Base-by-base conservation (phyloP, 2,888 invertebrate species). In the Pedicia rivosa region DNA sequence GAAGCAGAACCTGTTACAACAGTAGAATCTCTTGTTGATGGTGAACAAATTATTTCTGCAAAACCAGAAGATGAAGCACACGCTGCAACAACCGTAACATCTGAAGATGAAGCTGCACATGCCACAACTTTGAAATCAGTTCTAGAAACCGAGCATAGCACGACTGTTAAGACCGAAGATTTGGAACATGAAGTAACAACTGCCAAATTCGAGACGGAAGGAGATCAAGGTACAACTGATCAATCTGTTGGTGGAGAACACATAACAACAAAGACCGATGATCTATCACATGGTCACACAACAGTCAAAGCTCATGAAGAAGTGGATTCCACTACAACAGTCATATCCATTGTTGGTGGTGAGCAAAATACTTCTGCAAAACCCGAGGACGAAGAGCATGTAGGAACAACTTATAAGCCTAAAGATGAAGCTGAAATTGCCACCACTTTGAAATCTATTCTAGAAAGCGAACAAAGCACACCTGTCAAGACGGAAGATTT, bases 1-100 rank as follows among this genome's bases (percentile, higher is more conserved):
- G 26, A 27, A 17, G 10, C n/a, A 16, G 39, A 39, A 35, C 36
- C 41, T 25, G 42, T 40, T 5, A 24, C 24, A 5, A 3, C 24
- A 24, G 8, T 10, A 24, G 24, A 5, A 24, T n/a, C 24, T 10
- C 8, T 24, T 24, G 24, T 7, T 10, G 24, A 24, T 10, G n/a
- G 24, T 24, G 24, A 24, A 10, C 10, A 24, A 24, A 24, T 5
- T n/a, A n/a, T n/a, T 10, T 24, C 24, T 5, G n/a, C 24, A 5
- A n/a, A 24, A 24, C n/a, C 24, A 5, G 24, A 5, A 10, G 24
- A 24, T 24, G 24, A 24, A 24, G 10, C 8, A 24, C 24, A 24
- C n/a, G n/a, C 24, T 24, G 3, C 24, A 24, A 8, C 20, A 20
- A 5, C 20, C 5, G 20, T 20, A 8, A 20, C 20, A 20, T 20